A percentile compares a stretch with the other conserved stretches of the same genome.
Evolutionary conservation across 2,797 vertebrate genomes (phyloP).

Genomic region (Characodon lateralis): DNA sequence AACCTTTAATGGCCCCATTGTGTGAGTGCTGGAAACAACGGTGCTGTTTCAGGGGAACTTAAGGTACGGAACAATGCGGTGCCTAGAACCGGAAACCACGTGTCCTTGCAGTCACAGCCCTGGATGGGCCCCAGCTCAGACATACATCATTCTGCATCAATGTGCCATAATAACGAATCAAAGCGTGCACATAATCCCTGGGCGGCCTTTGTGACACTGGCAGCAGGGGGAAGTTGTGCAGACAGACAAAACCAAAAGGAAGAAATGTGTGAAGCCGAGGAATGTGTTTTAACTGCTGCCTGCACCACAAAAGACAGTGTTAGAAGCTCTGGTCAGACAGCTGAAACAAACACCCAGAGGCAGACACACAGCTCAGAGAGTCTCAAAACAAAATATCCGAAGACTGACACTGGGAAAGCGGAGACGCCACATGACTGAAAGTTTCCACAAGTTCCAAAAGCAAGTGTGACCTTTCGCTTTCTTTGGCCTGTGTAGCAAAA

Average conservation of each 20-base stretch:
- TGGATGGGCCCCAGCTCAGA: constrained; percentile 32
- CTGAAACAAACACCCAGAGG: constrained; percentile 57
- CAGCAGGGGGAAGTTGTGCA: constrained; percentile 67
- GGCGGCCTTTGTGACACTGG: constrained; percentile 60
- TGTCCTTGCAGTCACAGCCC: constrained; percentile 9
- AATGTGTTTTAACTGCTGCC: constrained; percentile 74
- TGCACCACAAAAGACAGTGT: constrained; percentile 64
- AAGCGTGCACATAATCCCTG: constrained; percentile 37
- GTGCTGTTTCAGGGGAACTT: constrained; percentile 58
- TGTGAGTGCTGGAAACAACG: constrained; percentile 80
- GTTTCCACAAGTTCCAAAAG: constrained; percentile 54
- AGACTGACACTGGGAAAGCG: constrained; percentile 53
- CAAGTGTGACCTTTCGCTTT: constrained; percentile 61
- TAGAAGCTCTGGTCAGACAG: constrained; percentile 65
- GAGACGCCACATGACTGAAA: constrained; percentile 57
- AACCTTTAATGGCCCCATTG: constrained; percentile 82
- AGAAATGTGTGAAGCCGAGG: constrained; percentile 74
- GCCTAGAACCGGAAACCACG: constrained; percentile 39
- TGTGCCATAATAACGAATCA: constrained; percentile 34
- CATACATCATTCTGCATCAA: constrained; percentile 31
- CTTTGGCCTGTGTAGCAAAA: constrained; percentile 31
- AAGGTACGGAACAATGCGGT: constrained; percentile 46
- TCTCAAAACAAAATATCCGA: constrained; percentile 55
- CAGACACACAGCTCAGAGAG: constrained; percentile 45
- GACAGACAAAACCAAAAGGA: constrained; percentile 72